Conservation (phyloP, 2,888 invertebrate species). For the Ariolimax columbianus region DNA sequence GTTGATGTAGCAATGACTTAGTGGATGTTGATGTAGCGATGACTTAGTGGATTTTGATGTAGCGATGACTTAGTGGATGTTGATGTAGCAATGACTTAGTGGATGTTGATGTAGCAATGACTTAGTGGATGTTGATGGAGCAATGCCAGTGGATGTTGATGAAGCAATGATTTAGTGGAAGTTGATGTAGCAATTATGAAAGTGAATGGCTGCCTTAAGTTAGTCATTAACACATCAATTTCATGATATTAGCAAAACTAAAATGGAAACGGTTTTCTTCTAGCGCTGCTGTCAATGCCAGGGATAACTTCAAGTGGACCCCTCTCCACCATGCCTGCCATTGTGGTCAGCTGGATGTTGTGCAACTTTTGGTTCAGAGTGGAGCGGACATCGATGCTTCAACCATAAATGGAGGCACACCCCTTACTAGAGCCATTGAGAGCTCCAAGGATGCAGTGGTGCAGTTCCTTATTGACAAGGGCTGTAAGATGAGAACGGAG, state of each 20-base stretch:
- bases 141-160: too few relatives aligned
- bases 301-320: constrained; percentile 79
- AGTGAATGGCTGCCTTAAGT: too few relatives aligned
- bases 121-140: too few relatives aligned
- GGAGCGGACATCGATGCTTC: constrained; percentile 77
- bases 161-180: too few relatives aligned
- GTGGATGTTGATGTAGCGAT: too few relatives aligned
- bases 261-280: neutral
- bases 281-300: constrained; percentile 74
- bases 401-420: constrained; percentile 78
- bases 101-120: too few relatives aligned
- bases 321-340: constrained; percentile 79
- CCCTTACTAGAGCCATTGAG: constrained; percentile 78
- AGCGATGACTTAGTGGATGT: too few relatives aligned
- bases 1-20: too few relatives aligned
- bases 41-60: too few relatives aligned
- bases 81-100: too few relatives aligned
- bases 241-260: neutral
- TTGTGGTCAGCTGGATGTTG: constrained; percentile 77
- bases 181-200: too few relatives aligned
- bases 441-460: constrained; percentile 76
- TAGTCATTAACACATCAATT: neutral
- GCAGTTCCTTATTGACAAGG: constrained; percentile 74
- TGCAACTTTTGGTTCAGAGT: constrained; percentile 73
- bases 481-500: constrained; percentile 76